Base-by-base conservation (phyloP, 1,140 invertebrate genomes). In the Yoshiicerus persimilis region DNA sequence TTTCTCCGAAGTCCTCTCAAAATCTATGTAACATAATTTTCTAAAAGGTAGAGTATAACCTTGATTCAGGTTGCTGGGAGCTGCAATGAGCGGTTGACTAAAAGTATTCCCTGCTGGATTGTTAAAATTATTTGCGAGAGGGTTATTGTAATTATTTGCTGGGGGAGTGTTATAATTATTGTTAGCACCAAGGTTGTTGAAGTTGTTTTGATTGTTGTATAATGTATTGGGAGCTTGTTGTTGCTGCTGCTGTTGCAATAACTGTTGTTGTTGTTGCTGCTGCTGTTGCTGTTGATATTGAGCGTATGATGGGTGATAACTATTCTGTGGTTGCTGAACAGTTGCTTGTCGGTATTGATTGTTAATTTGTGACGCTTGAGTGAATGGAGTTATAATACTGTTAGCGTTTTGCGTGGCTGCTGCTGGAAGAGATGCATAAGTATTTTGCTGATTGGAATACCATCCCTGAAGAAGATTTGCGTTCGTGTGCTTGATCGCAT, bases 31-130 rank as follows among this genome's bases (percentile, higher is more conserved):
- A 64, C n/a, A 16, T 64, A 36, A 30, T 80, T 20, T n/a, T 8
- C 75, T 4, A 4, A 30, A 34, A 38, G n/a, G 77, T 39, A 1
- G 23, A 30, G 38, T 84, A 27, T 83, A 41, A 84, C 83, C 85
- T 86, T 86, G 85, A 66, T 86, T 47, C 56, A n/a, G 32, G 23
- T 80, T 80, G 75, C 75, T 84, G 11, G 83, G 83, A 56, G 83
- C 38, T 11, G 83, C 83, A 10, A 84, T 27, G 4, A 84, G 27
- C 0, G 83, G 83, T 30, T 23, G 27, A 41, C 39, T 77, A n/a
- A 10, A 64, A 23, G 20, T 16, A 47, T 47, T 47, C 9, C 11
- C 39, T 41, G 39, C 39, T 41, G 39, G 39, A 64, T n/a, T n/a
- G n/a, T 64, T 64, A 16, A 10, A 64, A 64, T n/a, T 64, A n/a